Evolutionary conservation across 2,113 vertebrate genomes (phyloP).

Genomic region (Melierax canorus): DNA sequence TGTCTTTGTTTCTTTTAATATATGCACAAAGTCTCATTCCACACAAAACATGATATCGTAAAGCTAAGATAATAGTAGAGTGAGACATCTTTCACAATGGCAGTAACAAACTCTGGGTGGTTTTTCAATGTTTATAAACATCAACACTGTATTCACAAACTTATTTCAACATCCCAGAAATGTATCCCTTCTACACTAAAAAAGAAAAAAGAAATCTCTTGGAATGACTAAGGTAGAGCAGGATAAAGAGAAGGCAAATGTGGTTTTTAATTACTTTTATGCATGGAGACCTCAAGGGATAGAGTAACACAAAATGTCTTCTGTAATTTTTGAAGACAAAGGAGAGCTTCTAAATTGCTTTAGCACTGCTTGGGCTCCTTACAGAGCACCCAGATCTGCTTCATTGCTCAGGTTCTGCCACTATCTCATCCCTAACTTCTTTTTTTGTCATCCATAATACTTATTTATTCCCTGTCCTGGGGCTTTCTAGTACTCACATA

Average conservation of each 20-base stretch:
- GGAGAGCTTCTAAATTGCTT: background rate
- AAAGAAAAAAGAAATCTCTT: background rate
- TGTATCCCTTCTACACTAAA: background rate
- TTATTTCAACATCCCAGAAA: background rate
- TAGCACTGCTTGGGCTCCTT: background rate
- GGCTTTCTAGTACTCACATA: background rate
- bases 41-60: conserved; percentile 46
- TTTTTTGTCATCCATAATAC: background rate
- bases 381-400: background rate
- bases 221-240: background rate
- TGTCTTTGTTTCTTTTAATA: conserved; percentile 62
- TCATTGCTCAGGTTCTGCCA: background rate
- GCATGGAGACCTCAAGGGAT: background rate
- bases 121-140: conserved; percentile 27
- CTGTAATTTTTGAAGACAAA: background rate
- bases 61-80: conserved; percentile 45
- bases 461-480: background rate
- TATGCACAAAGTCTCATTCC: conserved; percentile 25
- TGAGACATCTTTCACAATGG: conserved; percentile 37
- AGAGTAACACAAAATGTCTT: background rate
- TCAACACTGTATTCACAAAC: background rate
- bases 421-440: background rate
- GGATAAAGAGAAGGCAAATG: background rate
- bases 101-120: background rate
- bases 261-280: conserved; percentile 10